A percentile compares a stretch with the other conserved stretches of the same genome.
These are phyloP conservation scores for Gonatopus flavifemur DNA, from an alignment of 1,140 invertebrate species.

Conservation along the genomic window DNA sequence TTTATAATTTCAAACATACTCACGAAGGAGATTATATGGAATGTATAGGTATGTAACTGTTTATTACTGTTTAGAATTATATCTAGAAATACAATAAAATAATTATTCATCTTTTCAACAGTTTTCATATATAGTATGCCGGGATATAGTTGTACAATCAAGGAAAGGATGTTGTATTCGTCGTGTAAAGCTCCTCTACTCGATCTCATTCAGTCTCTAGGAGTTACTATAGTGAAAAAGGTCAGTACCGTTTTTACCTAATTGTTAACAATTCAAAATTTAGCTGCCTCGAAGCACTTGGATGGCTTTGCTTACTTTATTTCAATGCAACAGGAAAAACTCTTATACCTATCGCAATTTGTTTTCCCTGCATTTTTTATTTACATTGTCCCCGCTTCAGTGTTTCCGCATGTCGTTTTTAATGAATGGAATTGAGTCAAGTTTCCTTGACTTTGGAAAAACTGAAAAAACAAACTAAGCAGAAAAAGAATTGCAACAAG, in stretches of 20 bases:
- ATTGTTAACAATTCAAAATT: background rate
- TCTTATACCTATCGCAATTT: no score
- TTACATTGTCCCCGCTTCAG: no score
- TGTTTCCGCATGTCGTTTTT: no score
- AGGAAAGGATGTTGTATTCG: slow-evolving; percentile 97
- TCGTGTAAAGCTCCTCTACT: slow-evolving; percentile 91
- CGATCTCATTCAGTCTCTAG: slow-evolving; percentile 75
- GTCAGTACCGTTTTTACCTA: slow-evolving; percentile 58
- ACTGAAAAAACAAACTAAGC: no score
- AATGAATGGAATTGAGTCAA: no score
- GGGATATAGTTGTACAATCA: slow-evolving; percentile 89
- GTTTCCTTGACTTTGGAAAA: no score
- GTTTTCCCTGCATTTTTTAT: no score
- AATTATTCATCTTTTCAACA: slow-evolving; percentile 58
- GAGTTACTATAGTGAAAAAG: slow-evolving; percentile 79
- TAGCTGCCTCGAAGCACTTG: no score
- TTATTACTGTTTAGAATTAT: background rate
- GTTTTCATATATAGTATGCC: slow-evolving; percentile 99
- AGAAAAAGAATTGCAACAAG: no score
- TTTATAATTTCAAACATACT: slow-evolving; percentile 88
- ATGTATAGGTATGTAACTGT: slow-evolving; percentile 65
- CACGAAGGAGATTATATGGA: slow-evolving; percentile 89
- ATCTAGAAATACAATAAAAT: background rate
- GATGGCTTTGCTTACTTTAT: no score
- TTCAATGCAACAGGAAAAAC: no score